Evolutionary conservation across 1,140 invertebrate genomes (phyloP), one percentile per base, ranked within the genome.

Genomic region (Pseudomyrmex flavicornis): DNA sequence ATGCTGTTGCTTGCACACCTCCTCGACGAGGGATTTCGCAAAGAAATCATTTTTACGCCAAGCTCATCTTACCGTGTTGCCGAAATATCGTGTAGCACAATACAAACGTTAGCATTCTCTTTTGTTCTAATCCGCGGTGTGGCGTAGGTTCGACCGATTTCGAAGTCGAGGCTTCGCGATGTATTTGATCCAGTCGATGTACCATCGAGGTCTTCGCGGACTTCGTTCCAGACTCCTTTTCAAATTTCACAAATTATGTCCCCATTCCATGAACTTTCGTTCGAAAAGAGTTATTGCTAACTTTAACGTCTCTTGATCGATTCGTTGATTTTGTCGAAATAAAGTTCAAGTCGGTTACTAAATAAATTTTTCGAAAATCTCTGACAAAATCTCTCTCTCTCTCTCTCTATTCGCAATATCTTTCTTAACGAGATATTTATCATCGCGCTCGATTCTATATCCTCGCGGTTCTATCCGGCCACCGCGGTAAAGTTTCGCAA

Each of bases 41-140:
- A 88, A 79, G 44, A 54, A 22, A 77, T 82, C 86, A 72, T 88
- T 88, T 85, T 76, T 76, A 88, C 86, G 68, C 17, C 85, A 58
- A 86, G 54, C 70, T 69, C 62, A 35, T 50, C 66, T 73, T 46
- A 84, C 35, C 68, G 87, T 85, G 72, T 87, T 88, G 85, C 83
- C 76, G 72, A 82, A 88, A 82, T 85, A 35, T 35, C 35, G 35
- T 35, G 35, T 63, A 26, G 65, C 65, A 85, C 83, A 62, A 69
- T 58, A 22, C 56, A 35, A 35, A 35, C 66, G 72, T 72, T 73
- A 85, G 85, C 83, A 58, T 73, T 85, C 35, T 56, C 61, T 52
- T 62, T 85, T 87, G 70, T 84, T 59, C 20, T 35, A 17, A 56
- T 68, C 35, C 5, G 17, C 22, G 17, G n/a, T 22, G 59, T 26